Evolutionary conservation across 1,140 invertebrate genomes (phyloP), one percentile per base, ranked within the genome.

Genomic region (Procambarus virginalis): DNA sequence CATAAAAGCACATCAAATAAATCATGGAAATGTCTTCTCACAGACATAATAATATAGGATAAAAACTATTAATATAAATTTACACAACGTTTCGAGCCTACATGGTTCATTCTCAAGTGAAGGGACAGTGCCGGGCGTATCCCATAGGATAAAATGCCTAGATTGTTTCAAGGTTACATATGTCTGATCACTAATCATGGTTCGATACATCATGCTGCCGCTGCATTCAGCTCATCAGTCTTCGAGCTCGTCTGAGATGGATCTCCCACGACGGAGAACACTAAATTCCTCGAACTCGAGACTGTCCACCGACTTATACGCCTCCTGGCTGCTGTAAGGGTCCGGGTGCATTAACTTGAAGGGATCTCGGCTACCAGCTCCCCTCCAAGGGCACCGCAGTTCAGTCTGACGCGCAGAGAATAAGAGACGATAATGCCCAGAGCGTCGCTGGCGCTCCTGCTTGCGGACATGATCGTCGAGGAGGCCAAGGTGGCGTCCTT

Each of bases 401-500:
- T 97, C 48, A 98, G 94, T 94, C 97, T 97, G 2, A 98, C 97
- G 51, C 97, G 95, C 4, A 98, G 94, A 20, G 97, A 97, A 93
- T 98, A 98, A 2, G 97, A 98, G 81, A 98, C 97, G 49, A 98
- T 96, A 93, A 98, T 98, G 96, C 97, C 97, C 93, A 98, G 96
- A 80, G 97, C 96, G 91, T 98, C 97, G 81, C 95, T 95, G 64
- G 96, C 96, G 92, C 95, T 96, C 94, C 97, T 97, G 75, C 97
- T 97, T 84, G 97, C 97, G 51, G 96, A 95, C 0, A 97, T 96
- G 93, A 98, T 93, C 45, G 97, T 98, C 14, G 97, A 98, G 73
- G 97, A 98, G 78, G 97, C 97, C 93, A 98, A 94, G 93, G 98
- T 98, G 1, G 97, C 97, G 92, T 98, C 97, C 92, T 98, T 97